phyloP scores from a whole-genome alignment of 2,113 vertebrate species.

The Onychorhynchus coronatus region DNA sequence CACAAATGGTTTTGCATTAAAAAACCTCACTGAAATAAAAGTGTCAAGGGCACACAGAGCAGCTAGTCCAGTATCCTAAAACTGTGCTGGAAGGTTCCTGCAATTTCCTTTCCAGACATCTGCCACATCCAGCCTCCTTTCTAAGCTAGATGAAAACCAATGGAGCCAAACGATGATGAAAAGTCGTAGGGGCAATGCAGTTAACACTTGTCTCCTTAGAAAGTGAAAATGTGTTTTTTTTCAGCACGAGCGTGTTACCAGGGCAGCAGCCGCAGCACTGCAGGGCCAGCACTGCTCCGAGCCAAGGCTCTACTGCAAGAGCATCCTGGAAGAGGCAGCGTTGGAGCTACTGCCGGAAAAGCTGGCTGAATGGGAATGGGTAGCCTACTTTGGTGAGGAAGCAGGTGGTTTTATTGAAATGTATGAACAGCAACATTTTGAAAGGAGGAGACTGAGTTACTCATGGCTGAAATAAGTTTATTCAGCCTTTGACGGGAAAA shows the following conservation, averaged over 20 bases:
- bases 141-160: background rate
- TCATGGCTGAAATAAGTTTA: slow-evolving; percentile 12
- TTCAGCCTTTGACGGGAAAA: slow-evolving; percentile 5
- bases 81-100: background rate
- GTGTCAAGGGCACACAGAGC: background rate
- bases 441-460: background rate
- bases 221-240: slow-evolving; percentile 5
- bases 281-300: background rate
- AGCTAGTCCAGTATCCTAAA: background rate
- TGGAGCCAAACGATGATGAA: background rate
- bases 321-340: background rate
- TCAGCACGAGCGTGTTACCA: background rate
- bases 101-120: slow-evolving; percentile 28
- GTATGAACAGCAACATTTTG: background rate
- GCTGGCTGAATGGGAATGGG: background rate
- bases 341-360: background rate
- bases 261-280: background rate
- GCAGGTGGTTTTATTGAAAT: slow-evolving; percentile 29
- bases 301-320: background rate
- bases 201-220: background rate
- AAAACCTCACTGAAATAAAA: background rate
- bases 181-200: background rate
- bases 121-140: background rate
- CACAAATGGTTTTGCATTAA: background rate
- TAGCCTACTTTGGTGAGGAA: background rate